Percentiles rank a stretch among this genome's conserved stretches.
phyloP scores from a whole-genome alignment of 2,888 invertebrate species.

The Villa cingulata region DNA sequence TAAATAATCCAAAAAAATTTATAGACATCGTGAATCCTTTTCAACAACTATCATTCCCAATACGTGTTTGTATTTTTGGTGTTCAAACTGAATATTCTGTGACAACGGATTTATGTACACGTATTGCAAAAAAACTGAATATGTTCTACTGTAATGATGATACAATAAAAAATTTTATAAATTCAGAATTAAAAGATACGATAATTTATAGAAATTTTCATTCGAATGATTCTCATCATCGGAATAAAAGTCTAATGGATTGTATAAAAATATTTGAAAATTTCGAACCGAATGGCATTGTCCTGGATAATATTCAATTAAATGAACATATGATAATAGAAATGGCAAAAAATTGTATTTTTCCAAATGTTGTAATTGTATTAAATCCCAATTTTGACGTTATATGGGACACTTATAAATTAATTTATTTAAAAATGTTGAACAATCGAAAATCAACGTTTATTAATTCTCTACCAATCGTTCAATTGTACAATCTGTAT shows the following conservation, averaged over 20 bases:
- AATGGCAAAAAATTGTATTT: conserved; percentile 39
- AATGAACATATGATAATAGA: conserved; percentile 39
- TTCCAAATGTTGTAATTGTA: conserved; percentile 44
- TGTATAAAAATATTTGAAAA: conserved; percentile 42
- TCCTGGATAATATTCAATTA: conserved; percentile 50
- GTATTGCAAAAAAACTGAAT: conserved; percentile 41
- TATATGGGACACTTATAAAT: not conserved
- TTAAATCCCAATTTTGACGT: conserved; percentile 34
- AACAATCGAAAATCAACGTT: too few relatives aligned
- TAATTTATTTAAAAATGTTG: not conserved
- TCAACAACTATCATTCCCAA: conserved; percentile 40
- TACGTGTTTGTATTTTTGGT: conserved; percentile 44
- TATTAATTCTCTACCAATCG: too few relatives aligned
- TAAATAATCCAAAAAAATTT: conserved; percentile 44
- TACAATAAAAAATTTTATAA: conserved; percentile 38
- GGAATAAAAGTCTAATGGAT: conserved; percentile 37
- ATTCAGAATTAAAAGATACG: conserved; percentile 40
- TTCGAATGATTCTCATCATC: conserved; percentile 17
- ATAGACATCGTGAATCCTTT: conserved; percentile 33
- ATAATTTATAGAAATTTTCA: conserved; percentile 23
- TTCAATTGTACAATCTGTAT: not conserved
- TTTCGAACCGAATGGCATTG: conserved; percentile 41
- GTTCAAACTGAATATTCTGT: conserved; percentile 45
- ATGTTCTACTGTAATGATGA: conserved; percentile 43
- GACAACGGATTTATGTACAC: conserved; percentile 42